Evolutionary conservation across 1,140 invertebrate species (phyloP).

Genomic region (Heterodera carotae): DNA sequence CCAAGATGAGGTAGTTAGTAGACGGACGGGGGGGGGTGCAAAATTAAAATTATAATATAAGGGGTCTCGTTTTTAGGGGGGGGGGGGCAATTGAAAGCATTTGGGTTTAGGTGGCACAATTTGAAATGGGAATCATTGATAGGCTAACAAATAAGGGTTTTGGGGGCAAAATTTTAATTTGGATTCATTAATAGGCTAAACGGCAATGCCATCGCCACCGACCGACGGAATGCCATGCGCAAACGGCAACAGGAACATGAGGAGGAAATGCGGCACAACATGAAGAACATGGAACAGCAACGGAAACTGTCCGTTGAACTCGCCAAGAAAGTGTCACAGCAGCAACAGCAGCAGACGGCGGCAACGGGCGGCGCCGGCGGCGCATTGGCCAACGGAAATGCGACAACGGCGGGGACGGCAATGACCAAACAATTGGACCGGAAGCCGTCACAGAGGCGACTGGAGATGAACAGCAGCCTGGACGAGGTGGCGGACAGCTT

Average conservation of each 20-base stretch:
- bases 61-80: too few relatives aligned
- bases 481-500: conserved; percentile 31
- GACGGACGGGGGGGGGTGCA: too few relatives aligned
- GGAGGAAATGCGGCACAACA: conserved; percentile 45
- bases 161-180: conserved; percentile 9
- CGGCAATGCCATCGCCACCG: conserved; percentile 36
- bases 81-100: too few relatives aligned
- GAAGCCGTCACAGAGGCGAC: conserved; percentile 18
- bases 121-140: too few relatives aligned
- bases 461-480: conserved; percentile 38
- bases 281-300: conserved; percentile 46
- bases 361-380: too few relatives aligned
- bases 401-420: conserved; percentile 17
- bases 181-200: conserved; percentile 16
- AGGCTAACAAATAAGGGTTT: conserved; percentile 1
- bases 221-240: conserved; percentile 57
- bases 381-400: too few relatives aligned
- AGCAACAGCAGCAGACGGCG: too few relatives aligned
- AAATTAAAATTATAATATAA: too few relatives aligned
- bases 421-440: conserved; percentile 1
- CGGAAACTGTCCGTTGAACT: conserved; percentile 1
- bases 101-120: too few relatives aligned
- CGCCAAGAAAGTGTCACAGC: not conserved
- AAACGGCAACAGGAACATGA: conserved; percentile 54
- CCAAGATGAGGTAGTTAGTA: conserved; percentile 54